Conservation (phyloP, 2,113 vertebrate genomes). For the Muntiacus muntjak region DNA sequence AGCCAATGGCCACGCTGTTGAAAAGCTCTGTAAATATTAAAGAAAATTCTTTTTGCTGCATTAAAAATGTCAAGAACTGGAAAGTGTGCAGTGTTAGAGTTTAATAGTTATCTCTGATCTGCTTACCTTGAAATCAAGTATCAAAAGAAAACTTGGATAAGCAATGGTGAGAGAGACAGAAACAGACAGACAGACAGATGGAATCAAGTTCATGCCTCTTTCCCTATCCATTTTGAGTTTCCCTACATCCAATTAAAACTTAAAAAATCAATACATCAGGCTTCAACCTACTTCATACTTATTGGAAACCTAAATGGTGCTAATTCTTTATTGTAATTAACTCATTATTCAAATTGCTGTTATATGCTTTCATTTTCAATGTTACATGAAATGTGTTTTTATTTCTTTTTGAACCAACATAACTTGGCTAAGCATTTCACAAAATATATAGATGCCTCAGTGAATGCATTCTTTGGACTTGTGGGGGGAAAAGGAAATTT, state of each 20-base stretch:
- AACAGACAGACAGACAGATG: background rate
- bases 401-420: background rate
- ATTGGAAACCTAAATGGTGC: background rate
- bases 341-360: background rate
- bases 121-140: constrained; percentile 20
- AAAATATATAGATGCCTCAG: background rate
- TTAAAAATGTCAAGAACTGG: constrained; percentile 41
- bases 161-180: background rate
- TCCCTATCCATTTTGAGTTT: background rate
- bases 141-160: constrained; percentile 25
- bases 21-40: constrained; percentile 41
- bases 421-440: constrained; percentile 39
- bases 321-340: background rate
- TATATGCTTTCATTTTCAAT: constrained; percentile 36
- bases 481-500: background rate
- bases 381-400: background rate
- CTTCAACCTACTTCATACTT: background rate
- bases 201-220: background rate
- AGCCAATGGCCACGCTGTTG: background rate
- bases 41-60: background rate
- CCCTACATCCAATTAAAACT: background rate
- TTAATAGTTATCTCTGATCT: constrained; percentile 30
- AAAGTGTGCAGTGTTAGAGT: background rate
- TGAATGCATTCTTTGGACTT: background rate
- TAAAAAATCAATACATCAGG: background rate